Evolutionary conservation across 2,113 vertebrate genomes (phyloP), one percentile per base, ranked within the genome.

Genomic region (Etia nguti): DNA sequence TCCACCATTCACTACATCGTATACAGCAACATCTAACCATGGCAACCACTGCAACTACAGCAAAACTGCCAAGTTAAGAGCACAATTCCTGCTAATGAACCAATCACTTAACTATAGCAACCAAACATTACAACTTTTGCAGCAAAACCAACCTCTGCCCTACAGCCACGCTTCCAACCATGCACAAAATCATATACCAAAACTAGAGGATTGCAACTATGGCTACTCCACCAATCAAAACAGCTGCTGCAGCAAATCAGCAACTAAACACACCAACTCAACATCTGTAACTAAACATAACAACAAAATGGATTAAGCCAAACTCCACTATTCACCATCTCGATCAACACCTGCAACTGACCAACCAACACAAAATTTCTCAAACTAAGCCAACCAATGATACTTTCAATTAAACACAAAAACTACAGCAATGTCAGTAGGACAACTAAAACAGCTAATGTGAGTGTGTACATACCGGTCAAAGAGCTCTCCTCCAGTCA

Each of bases 401-500:
- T 2, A 34, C 46, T 22, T 24, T 24, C 54, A 56, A 6, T 24
- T 22, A 56, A 56, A 56, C n/a, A 56, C 54, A 56, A 24, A 22
- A 24, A 12, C 10, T 1, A 34, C 26, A 77, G 73, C 18, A 4
- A 52, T 13, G 10, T 31, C 46, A 26, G 73, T 34, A 52, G 29
- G 46, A 1, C 18, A 31, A 11, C 16, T 52, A 34, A 52, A 52
- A 48, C 26, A 52, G 46, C 43, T 50, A 77, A 41, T 26, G 5
- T 24, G 31, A 18, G 24, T 75, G 13, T 38, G 13, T 20, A 38
- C 75, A n/a, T 68, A 98, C 98, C 98, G 97, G 96, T 98, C 97
- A 5, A 98, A 98, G 77, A 98, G 97, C 29, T 98, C 98, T 41
- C 97, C 97, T 54, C 98, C 97, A 0, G 97, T 98, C 90, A 98